These are phyloP conservation scores for Acrobasis consociella DNA, from an alignment of 2,888 invertebrate species.

Conservation along the genomic window DNA sequence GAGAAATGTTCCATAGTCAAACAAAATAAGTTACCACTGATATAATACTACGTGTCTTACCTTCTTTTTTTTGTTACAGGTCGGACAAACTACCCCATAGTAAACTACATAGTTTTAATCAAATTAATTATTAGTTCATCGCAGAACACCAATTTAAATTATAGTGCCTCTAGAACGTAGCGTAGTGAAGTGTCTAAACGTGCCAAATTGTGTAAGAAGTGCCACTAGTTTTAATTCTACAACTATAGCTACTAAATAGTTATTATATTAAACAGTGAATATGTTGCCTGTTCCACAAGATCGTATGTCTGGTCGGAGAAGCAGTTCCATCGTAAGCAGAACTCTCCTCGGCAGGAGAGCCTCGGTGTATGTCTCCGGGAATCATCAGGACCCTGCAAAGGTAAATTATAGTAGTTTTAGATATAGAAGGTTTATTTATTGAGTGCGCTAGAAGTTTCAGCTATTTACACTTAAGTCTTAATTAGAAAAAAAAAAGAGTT, in stretches of 20 bases:
- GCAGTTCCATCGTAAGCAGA: conserved; percentile 86
- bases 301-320: conserved; percentile 84
- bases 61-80: conserved; percentile 6
- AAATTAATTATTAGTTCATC: conserved; percentile 5
- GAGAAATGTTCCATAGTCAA: no score
- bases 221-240: not conserved
- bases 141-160: conserved; percentile 35
- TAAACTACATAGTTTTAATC: not conserved
- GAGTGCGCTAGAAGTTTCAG: no score
- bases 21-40: no score
- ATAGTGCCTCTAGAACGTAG: conserved; percentile 44
- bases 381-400: conserved; percentile 85
- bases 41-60: not conserved
- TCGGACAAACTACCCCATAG: not conserved
- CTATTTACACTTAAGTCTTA: no score
- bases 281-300: conserved; percentile 82
- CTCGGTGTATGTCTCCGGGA: conserved; percentile 84
- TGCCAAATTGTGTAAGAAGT: conserved; percentile 17
- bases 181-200: conserved; percentile 13
- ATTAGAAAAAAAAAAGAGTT: no score
- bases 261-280: conserved; percentile 30
- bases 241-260: not conserved
- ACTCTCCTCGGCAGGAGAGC: conserved; percentile 85
- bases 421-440: not conserved
- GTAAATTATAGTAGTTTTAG: conserved; percentile 40